Base-by-base conservation (phyloP, 2,888 invertebrate species). In the Rhingia campestris region DNA sequence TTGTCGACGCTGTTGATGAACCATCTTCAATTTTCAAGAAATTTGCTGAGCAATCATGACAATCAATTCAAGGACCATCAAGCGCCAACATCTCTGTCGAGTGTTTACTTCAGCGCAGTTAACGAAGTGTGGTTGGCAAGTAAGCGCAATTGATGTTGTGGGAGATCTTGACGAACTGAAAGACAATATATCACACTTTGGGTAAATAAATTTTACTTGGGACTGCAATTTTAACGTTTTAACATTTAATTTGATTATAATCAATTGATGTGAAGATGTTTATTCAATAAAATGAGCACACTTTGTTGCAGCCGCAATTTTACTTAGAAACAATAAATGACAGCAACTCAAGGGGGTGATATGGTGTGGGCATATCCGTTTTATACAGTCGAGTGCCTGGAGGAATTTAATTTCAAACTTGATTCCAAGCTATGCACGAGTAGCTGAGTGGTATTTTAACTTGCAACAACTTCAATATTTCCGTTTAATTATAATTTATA, bases 201-300 rank as follows among this genome's bases (percentile, higher is more conserved):
- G 32, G 9, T 56, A 72, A 75, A 74, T 66, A 12, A 33, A 66
- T 41, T 51, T 45, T 30, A 35, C 1, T 56, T 14, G 6, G 37
- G 10, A 56, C 30, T 49, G 53, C 51, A 43, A 39, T 49, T 30
- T 49, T 37, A 58, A 41, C 39, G 32, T 49, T 30, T 49, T 37
- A 58, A 41, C 39, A 51, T 35, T 63, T 69, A 47, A n/a, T 39
- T 64, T 79, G 32, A 66, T 73, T 59, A 45, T 45, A 10, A 39
- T 53, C 73, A 79, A 73, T 73, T 79, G 58, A 61, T 39, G 43
- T 51, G n/a, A 53, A 69, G 49, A 22, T 33, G 47, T 32, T 61
- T 30, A 3, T 30, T 32, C 45, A 67, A 35, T 30, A 10, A n/a
- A 67, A 41, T 12, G 7, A 33, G 4, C 12, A 14, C 1, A 22